Percentiles rank a stretch among this genome's conserved stretches.
phyloP scores from a whole-genome alignment of 2,113 vertebrate genomes.

The Irena cyanogastra region DNA sequence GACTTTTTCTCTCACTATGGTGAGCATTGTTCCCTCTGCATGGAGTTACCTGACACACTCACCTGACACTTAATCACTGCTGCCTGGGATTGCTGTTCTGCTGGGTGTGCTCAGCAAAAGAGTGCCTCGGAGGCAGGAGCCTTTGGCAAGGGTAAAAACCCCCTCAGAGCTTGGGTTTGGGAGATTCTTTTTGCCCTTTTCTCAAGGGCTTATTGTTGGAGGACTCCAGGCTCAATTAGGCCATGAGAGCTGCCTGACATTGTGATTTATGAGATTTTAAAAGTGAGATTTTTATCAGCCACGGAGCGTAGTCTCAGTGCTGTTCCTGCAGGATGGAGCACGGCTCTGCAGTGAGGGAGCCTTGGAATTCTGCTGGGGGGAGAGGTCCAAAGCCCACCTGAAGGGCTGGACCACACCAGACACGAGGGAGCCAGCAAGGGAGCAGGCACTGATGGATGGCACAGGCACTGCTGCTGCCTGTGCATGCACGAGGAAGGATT shows the following conservation, averaged over 20 bases:
- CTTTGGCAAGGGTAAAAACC: not conserved
- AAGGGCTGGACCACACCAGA: not conserved
- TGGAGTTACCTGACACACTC: not conserved
- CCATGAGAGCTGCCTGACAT: not conserved
- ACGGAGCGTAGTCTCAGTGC: rapidly evolving
- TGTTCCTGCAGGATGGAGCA: rapidly evolving
- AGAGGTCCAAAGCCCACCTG: rapidly evolving
- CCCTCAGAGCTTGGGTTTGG: not conserved
- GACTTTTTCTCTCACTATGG: not conserved
- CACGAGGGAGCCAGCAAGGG: rapidly evolving
- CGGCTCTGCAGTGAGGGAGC: rapidly evolving
- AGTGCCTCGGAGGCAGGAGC: not conserved
- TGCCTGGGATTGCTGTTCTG: not conserved
- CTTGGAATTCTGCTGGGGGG: not conserved
- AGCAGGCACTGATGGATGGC: rapidly evolving
- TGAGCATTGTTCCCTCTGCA: not conserved
- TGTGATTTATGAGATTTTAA: constrained; percentile 5
- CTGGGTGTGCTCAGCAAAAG: not conserved
- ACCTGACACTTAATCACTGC: not conserved
- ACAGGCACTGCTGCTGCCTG: rapidly evolving
- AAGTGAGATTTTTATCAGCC: too few relatives aligned
- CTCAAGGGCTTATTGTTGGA: not conserved
- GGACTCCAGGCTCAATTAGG: not conserved
- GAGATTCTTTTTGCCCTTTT: not conserved
- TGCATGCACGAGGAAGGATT: rapidly evolving